These are phyloP conservation scores for Macrobrachium nipponense DNA, from an alignment of 1,140 invertebrate genomes.

Conservation along the genomic window DNA sequence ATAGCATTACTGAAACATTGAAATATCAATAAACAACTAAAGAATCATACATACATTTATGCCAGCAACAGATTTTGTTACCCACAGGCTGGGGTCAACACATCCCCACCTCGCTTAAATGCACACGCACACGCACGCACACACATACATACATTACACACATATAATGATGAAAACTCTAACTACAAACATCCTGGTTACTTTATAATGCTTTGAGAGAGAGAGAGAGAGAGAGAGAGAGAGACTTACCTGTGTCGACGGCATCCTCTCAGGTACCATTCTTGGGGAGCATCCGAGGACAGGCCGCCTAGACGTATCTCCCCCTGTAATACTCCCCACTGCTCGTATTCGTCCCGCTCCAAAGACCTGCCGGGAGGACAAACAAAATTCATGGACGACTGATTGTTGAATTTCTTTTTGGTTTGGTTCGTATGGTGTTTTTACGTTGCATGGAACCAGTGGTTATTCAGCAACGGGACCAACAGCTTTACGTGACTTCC, in stretches of 20 bases:
- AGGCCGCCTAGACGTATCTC: neutral
- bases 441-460: too few species aligned
- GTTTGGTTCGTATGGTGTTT: too few species aligned
- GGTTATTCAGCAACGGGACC: too few species aligned
- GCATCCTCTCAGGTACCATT: slow-evolving; percentile 35
- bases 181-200: neutral
- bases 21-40: too few species aligned
- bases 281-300: neutral
- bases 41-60: too few species aligned
- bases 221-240: neutral
- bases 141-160: neutral
- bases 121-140: neutral
- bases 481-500: too few species aligned
- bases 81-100: too few species aligned
- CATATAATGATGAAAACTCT: neutral
- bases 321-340: slow-evolving; percentile 44
- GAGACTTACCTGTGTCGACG: slow-evolving; percentile 31
- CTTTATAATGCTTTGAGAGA: neutral
- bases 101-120: neutral
- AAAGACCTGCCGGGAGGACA: neutral
- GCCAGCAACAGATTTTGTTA: too few species aligned
- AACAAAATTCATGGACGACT: too few species aligned
- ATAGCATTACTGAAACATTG: too few species aligned
- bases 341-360: slow-evolving; percentile 26
- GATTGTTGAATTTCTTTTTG: too few species aligned